Percentiles rank a stretch among this genome's conserved stretches.
Conservation (phyloP, 2,797 vertebrate genomes). For the Astyanax mexicanus region DNA sequence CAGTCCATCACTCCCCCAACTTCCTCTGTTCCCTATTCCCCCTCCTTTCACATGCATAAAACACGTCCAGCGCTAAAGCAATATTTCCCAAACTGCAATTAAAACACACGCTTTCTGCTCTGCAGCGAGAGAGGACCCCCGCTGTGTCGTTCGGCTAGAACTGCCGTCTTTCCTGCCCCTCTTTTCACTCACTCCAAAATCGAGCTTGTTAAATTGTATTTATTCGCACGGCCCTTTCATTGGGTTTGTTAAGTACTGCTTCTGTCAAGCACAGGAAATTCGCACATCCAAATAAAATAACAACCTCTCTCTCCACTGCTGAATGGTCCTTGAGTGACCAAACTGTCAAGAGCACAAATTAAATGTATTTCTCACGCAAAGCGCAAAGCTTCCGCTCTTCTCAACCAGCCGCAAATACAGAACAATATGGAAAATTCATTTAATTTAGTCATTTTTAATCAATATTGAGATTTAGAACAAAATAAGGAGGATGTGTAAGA, state of each 20-base stretch:
- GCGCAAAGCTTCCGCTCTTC: background rate
- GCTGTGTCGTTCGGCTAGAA: conserved; percentile 49
- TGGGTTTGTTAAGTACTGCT: conserved; percentile 47
- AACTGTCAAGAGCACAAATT: conserved; percentile 36
- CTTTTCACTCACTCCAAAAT: conserved; percentile 40
- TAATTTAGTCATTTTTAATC: too few relatives aligned
- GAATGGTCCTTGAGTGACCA: conserved; percentile 23
- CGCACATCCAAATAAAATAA: conserved; percentile 41
- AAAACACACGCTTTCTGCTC: conserved; percentile 35
- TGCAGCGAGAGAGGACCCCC: conserved; percentile 22
- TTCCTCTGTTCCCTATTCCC: conserved; percentile 20
- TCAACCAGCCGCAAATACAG: background rate
- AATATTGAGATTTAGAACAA: too few relatives aligned
- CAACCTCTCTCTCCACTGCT: conserved; percentile 10
- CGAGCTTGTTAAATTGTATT: conserved; percentile 52
- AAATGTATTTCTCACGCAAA: conserved; percentile 38
- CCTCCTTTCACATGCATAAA: conserved; percentile 44
- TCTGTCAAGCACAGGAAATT: conserved; percentile 28
- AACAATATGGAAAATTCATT: too few relatives aligned
- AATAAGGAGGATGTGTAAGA: too few relatives aligned
- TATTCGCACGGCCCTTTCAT: conserved; percentile 44
- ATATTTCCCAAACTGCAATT: conserved; percentile 52
- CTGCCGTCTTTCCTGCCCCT: conserved; percentile 32
- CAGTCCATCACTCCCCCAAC: conserved; percentile 26
- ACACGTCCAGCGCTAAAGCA: conserved; percentile 40